Evolutionary conservation across 1,140 invertebrate species (phyloP).

Genomic region (Lepidurus apus): DNA sequence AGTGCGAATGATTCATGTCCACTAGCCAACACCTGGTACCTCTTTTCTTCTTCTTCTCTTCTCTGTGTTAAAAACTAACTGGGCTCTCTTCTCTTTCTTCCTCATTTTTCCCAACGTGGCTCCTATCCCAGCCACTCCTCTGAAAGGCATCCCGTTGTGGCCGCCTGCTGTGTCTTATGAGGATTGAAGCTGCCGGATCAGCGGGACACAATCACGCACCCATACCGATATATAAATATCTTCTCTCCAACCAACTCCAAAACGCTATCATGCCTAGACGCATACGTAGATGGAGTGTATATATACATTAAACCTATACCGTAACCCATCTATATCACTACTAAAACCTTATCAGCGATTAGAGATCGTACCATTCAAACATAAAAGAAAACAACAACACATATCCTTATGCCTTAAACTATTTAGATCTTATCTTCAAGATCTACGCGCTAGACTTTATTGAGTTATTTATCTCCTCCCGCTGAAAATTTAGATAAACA

Average conservation of each 20-base stretch:
- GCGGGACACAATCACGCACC: conserved; percentile 15
- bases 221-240: conserved; percentile 20
- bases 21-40: conserved; percentile 12
- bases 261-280: neutral
- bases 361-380: conserved; percentile 4
- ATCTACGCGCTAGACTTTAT: neutral
- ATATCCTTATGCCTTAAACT: neutral
- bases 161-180: conserved; percentile 14
- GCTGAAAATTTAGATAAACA: neutral
- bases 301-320: neutral
- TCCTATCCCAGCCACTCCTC: conserved; percentile 12
- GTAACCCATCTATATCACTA: conserved; percentile 3
- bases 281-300: neutral
- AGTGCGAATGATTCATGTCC: conserved; percentile 18
- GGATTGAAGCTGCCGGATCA: conserved; percentile 20
- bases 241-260: neutral
- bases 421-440: neutral
- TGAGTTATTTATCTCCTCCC: conserved; percentile 9
- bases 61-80: neutral
- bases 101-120: neutral
- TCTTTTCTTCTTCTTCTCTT: neutral
- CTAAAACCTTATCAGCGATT: conserved; percentile 22
- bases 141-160: conserved; percentile 16
- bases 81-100: neutral
- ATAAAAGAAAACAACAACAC: neutral